Conservation (phyloP, 1,140 invertebrate species). For the Drosophila fuyamai region DNA sequence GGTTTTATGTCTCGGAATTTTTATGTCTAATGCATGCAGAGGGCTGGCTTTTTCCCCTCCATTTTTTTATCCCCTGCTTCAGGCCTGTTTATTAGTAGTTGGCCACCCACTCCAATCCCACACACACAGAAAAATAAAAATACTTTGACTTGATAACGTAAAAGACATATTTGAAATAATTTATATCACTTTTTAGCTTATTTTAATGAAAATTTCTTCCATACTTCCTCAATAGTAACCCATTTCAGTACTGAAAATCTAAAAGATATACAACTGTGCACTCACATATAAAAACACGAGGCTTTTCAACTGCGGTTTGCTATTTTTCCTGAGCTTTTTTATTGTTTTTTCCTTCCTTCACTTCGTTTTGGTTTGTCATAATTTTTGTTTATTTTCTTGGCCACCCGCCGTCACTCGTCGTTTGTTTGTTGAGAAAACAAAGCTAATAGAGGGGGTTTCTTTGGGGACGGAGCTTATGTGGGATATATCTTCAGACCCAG, state of each 20-base stretch:
- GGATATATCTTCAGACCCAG: constrained; percentile 31
- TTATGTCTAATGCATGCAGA: constrained; percentile 67
- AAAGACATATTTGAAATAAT: neutral
- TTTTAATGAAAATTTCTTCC: neutral
- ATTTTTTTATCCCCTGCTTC: neutral
- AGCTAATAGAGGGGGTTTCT: constrained; percentile 37
- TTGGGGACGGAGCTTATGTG: constrained; percentile 34
- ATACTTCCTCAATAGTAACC: neutral
- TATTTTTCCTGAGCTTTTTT: constrained; percentile 70
- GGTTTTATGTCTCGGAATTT: constrained; percentile 67
- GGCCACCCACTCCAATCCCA: constrained; percentile 33
- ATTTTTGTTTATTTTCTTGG: constrained; percentile 79
- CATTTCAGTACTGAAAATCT: neutral
- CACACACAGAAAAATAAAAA: neutral
- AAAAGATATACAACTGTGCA: constrained; percentile 2
- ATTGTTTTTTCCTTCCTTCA: constrained; percentile 53
- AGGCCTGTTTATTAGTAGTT: constrained; percentile 70
- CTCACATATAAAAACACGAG: constrained; percentile 34
- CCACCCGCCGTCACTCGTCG: constrained; percentile 53
- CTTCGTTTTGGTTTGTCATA: constrained; percentile 61
- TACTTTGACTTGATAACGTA: neutral
- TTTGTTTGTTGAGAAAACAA: constrained; percentile 67
- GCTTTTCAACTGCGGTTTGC: constrained; percentile 48
- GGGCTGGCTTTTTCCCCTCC: constrained; percentile 20
- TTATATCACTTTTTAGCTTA: neutral